phyloP scores from a whole-genome alignment of 1,140 invertebrate genomes.

The Drosophila willistoni region DNA sequence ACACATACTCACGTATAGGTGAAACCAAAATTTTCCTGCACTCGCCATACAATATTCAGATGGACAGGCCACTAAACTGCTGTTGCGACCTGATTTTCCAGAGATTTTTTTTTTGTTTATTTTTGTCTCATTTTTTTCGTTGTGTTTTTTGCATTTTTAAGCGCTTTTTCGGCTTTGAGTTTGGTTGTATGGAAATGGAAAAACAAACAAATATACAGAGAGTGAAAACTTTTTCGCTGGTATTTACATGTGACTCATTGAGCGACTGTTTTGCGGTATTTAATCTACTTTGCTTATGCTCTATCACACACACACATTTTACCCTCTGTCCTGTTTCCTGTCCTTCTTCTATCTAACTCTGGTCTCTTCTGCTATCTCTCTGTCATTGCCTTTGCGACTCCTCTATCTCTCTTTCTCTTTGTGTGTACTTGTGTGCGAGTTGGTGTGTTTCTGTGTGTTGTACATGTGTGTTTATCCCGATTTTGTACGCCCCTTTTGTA shows the following conservation, averaged over 20 bases:
- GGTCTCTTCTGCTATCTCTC: too few relatives aligned
- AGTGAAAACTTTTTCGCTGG: constrained; percentile 46
- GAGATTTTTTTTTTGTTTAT: not conserved
- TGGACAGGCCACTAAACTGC: constrained; percentile 16
- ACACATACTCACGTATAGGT: not conserved
- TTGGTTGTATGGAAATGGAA: constrained; percentile 8
- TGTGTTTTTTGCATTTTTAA: constrained; percentile 63
- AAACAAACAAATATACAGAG: constrained; percentile 22
- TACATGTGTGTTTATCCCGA: constrained; percentile 81
- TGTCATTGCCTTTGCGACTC: not conserved
- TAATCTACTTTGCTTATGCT: constrained; percentile 79
- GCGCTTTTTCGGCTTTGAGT: constrained; percentile 70
- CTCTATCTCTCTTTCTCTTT: not conserved
- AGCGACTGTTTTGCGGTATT: constrained; percentile 78
- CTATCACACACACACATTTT: constrained; percentile 22
- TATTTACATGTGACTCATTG: constrained; percentile 76
- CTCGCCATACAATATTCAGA: constrained; percentile 14
- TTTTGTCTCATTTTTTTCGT: constrained; percentile 24
- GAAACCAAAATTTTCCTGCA: constrained; percentile 7
- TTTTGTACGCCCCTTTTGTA: constrained; percentile 60
- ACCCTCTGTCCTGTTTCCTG: too few relatives aligned
- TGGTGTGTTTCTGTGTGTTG: constrained; percentile 44
- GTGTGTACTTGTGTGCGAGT: constrained; percentile 12
- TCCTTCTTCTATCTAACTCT: not conserved
- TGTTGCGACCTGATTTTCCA: constrained; percentile 34